phyloP scores from a whole-genome alignment of 2,797 vertebrate genomes.

The Crax fasciolata region DNA sequence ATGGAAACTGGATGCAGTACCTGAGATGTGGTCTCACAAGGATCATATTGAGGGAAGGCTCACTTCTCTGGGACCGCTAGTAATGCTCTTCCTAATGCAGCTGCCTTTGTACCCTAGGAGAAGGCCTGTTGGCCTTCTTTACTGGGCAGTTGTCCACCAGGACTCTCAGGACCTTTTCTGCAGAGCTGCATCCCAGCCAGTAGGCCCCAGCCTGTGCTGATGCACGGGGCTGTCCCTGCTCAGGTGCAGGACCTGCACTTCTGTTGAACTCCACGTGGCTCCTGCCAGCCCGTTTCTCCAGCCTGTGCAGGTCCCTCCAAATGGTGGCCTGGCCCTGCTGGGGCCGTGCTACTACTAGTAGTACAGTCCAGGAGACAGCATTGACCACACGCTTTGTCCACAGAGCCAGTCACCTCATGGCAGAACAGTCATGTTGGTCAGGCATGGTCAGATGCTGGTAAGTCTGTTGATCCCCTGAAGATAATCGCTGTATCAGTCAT shows the following conservation, averaged over 20 bases:
- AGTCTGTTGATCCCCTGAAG: neutral
- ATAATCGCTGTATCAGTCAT: neutral
- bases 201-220: neutral
- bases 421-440: neutral
- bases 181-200: neutral
- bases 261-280: neutral
- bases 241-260: neutral
- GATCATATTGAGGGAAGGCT: neutral
- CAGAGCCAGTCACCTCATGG: neutral
- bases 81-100: neutral
- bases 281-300: neutral
- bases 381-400: neutral
- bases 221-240: neutral
- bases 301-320: neutral
- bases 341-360: neutral
- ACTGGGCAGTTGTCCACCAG: neutral
- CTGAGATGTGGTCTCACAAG: neutral
- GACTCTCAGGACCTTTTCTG: neutral
- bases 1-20: neutral
- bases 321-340: neutral
- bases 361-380: neutral
- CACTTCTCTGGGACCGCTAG: rapidly evolving
- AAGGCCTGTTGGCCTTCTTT: neutral
- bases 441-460: neutral
- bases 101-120: neutral